Base-by-base conservation (phyloP, 2,113 vertebrate species). In the Heptranchias perlo region DNA sequence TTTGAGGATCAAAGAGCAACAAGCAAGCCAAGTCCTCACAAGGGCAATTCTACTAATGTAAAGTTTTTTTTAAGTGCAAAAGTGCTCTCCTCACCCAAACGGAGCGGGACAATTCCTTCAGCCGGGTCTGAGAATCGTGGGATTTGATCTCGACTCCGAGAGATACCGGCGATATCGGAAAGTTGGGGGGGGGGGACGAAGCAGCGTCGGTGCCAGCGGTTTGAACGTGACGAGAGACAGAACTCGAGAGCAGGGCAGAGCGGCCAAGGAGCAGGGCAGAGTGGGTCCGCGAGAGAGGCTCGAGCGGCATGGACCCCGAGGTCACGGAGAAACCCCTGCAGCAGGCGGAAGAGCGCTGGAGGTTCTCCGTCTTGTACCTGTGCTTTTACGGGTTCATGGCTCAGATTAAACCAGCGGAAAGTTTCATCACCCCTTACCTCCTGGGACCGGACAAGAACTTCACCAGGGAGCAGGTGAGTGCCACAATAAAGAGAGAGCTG, bases 381-480 rank as follows among this genome's bases (percentile, higher is more conserved):
- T 99, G 98, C 96, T 97, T 99, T 96, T 99, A 98, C 0, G 98
- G 99, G 69, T 99, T 99, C 96, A 97, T 99, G 98, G 91, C 97
- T 0, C 98, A 98, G 69, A 96, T 99, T 52, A 98, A 98, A 93
- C 99, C 99, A 0, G 98, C 98, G 1, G 99, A 99, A 96, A 97
- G 98, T 28, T 99, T 99, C 97, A 98, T 99, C 78, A 99, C 98
- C 0, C 99, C 99, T 0, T 97, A 98, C 96, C 98, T 99, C 8
- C 97, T 99, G 96, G 97, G 98, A 67, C 0, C 96, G 0, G 97
- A 97, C 96, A 98, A 98, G 97, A 99, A 99, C 97, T 98, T 99
- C 97, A 98, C 98, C 2, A 96, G 54, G 35, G 18, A 97, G 35
- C 96, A 99, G 98, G 98, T 98, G 39, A 10, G 98, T 96, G 78